These are phyloP conservation scores for Prolemur simus DNA, from an alignment of 2,113 vertebrate genomes.

Conservation along the genomic window DNA sequence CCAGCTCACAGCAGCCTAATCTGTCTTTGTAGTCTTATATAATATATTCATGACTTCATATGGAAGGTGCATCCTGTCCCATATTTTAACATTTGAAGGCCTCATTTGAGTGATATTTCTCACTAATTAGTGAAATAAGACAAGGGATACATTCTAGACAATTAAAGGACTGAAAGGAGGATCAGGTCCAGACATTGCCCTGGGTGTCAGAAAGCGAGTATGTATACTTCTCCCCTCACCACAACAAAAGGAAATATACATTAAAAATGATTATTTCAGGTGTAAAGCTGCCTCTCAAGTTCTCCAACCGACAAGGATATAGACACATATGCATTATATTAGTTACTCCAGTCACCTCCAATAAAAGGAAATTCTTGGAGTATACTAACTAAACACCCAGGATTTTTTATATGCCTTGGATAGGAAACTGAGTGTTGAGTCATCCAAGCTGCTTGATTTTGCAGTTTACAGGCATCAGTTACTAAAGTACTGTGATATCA, in stretches of 20 bases:
- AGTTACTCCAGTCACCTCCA: slow-evolving; percentile 6
- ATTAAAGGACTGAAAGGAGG: neutral
- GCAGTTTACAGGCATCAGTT: neutral
- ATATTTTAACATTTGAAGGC: neutral
- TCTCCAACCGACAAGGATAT: neutral
- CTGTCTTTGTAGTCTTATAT: neutral
- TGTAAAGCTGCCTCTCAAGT: neutral
- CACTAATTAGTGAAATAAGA: slow-evolving; percentile 25
- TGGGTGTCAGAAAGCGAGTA: neutral
- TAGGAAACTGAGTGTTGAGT: slow-evolving; percentile 30
- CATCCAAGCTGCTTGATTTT: slow-evolving; percentile 39
- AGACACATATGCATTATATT: neutral
- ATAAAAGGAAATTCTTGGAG: slow-evolving; percentile 1
- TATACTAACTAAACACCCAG: slow-evolving; percentile 32
- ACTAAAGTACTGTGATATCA: slow-evolving; percentile 63
- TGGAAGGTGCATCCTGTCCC: neutral
- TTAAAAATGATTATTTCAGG: neutral
- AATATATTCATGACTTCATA: neutral
- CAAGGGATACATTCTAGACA: neutral
- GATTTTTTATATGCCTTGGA: slow-evolving; percentile 12
- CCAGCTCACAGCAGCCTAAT: neutral
- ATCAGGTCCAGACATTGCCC: neutral
- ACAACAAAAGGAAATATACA: neutral
- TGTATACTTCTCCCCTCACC: neutral
- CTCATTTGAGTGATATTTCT: neutral